Percentiles rank a stretch among this genome's conserved stretches.
Conservation (phyloP, 1,140 invertebrate species). For the Drosophila lacertosa region DNA sequence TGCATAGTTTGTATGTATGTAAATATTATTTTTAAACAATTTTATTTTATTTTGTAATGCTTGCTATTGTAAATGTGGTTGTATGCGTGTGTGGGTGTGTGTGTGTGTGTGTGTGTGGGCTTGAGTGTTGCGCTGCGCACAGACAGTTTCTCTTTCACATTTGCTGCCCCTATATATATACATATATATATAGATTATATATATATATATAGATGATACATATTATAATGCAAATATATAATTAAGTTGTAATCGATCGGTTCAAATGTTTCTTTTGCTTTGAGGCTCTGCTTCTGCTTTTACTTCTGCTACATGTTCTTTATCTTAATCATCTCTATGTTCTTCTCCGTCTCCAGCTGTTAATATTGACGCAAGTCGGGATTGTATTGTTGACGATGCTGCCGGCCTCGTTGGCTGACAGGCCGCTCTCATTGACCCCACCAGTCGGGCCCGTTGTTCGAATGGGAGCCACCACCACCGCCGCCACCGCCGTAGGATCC, state of each 20-base stretch:
- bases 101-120: constrained; percentile 21
- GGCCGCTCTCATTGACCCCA: constrained; percentile 79
- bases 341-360: constrained; percentile 34
- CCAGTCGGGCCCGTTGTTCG: constrained; percentile 76
- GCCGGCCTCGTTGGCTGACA: constrained; percentile 52
- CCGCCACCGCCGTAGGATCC: constrained; percentile 82
- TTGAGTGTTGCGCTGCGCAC: constrained; percentile 69
- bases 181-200: constrained; percentile 39
- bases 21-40: constrained; percentile 55
- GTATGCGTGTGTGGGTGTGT: constrained; percentile 28
- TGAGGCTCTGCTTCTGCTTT: constrained; percentile 19
- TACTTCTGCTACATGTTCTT: constrained; percentile 19
- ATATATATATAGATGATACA: constrained; percentile 54
- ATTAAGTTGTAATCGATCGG: constrained; percentile 64
- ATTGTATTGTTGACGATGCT: constrained; percentile 26
- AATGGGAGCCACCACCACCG: constrained; percentile 77
- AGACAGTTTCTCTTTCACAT: constrained; percentile 79
- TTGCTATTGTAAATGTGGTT: constrained; percentile 52
- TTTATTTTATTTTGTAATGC: constrained; percentile 56
- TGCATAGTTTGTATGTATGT: constrained; percentile 42
- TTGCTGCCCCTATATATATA: constrained; percentile 70
- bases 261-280: constrained; percentile 32
- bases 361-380: constrained; percentile 22
- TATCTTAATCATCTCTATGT: constrained; percentile 34
- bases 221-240: constrained; percentile 57